Percentiles rank a stretch among this genome's conserved stretches.
These are phyloP conservation scores for Arvicanthis niloticus DNA, from an alignment of 2,113 vertebrate genomes.

Conservation along the genomic window DNA sequence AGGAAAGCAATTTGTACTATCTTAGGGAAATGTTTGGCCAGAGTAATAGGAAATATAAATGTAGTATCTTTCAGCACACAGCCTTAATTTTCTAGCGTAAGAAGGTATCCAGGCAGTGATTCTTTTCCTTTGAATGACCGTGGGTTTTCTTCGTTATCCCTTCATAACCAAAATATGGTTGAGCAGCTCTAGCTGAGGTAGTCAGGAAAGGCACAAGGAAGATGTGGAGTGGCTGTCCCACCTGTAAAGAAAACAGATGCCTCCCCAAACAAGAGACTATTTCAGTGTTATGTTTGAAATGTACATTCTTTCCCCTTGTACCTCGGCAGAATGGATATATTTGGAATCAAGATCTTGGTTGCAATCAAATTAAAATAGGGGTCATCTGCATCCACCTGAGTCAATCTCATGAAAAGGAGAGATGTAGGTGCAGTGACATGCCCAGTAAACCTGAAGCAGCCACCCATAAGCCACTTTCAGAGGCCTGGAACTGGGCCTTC, in stretches of 20 bases:
- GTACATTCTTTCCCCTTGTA: neutral
- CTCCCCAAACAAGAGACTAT: neutral
- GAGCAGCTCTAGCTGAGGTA: neutral
- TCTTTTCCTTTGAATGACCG: neutral
- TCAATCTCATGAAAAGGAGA: neutral
- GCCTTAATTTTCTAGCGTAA: neutral
- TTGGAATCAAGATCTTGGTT: neutral
- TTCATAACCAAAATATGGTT: neutral
- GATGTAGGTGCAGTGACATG: neutral
- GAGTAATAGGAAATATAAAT: neutral
- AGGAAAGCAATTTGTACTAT: neutral
- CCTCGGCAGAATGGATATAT: neutral
- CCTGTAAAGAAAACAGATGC: neutral
- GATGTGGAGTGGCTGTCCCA: neutral
- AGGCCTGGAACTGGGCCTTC: neutral
- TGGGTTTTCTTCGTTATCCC: neutral
- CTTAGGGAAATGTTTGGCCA: conserved; percentile 20
- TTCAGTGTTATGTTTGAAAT: neutral
- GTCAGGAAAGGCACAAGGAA: neutral
- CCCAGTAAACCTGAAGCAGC: neutral
- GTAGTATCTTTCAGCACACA: neutral
- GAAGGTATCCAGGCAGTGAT: neutral
- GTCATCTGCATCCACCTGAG: neutral
- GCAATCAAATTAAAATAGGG: neutral
- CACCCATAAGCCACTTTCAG: neutral